phyloP scores from a whole-genome alignment of 2,797 vertebrate species.

The Perodicticus potto region DNA sequence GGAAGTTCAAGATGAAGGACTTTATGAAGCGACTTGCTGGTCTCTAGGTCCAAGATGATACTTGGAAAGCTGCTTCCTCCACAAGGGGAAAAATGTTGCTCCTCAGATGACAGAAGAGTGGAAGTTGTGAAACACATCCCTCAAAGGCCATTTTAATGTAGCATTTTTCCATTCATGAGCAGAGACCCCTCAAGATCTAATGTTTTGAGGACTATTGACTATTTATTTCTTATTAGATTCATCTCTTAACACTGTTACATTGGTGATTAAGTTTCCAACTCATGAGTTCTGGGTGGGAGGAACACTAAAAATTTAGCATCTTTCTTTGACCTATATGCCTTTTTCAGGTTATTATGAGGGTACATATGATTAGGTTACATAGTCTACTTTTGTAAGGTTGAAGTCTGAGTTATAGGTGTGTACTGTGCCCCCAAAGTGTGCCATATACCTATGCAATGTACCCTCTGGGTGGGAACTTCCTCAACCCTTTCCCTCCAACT shows the following conservation, averaged over 20 bases:
- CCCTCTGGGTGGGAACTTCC: too few species aligned
- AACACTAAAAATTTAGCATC: background rate
- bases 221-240: background rate
- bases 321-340: background rate
- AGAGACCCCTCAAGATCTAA: background rate
- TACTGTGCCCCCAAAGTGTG: too few species aligned
- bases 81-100: background rate
- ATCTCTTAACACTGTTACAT: too few species aligned
- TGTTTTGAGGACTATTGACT: too few species aligned
- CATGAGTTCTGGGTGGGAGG: background rate
- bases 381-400: too few species aligned
- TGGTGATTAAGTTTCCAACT: background rate
- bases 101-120: background rate
- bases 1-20: background rate
- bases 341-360: too few species aligned
- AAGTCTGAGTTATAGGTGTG: too few species aligned
- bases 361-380: too few species aligned
- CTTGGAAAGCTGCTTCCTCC: background rate
- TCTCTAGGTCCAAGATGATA: background rate
- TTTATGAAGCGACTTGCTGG: background rate
- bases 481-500: too few species aligned
- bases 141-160: background rate
- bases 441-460: too few species aligned
- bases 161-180: background rate
- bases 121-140: rapidly evolving